Conservation (phyloP, 2,113 vertebrate species). For the Pseudopodoces humilis region DNA sequence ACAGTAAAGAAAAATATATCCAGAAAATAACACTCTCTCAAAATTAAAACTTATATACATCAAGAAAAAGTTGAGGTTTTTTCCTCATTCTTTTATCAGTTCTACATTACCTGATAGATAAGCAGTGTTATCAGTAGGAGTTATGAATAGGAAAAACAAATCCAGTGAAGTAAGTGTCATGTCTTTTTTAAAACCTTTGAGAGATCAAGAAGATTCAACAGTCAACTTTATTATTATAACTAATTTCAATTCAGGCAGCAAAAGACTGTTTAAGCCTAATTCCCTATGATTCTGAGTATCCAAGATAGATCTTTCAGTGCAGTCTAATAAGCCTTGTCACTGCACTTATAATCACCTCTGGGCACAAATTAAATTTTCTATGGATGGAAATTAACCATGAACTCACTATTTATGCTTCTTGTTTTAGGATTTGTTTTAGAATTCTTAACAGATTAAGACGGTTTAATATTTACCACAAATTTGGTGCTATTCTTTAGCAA, state of each 20-base stretch:
- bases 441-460: neutral
- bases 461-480: neutral
- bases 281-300: neutral
- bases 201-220: neutral
- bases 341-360: neutral
- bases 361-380: neutral
- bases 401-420: neutral
- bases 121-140: neutral
- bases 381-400: neutral
- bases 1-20: slow-evolving; percentile 21
- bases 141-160: neutral
- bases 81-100: neutral
- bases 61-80: neutral
- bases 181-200: neutral
- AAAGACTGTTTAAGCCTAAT: neutral
- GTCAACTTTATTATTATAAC: neutral
- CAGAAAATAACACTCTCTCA: slow-evolving; percentile 25
- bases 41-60: slow-evolving; percentile 35
- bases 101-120: neutral
- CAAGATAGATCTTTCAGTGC: neutral
- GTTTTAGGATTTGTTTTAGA: neutral
- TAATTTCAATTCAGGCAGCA: neutral
- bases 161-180: neutral
- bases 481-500: neutral
- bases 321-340: neutral